Base-by-base conservation (phyloP, 2,888 invertebrate genomes). In the Nemotelus pantherinus region DNA sequence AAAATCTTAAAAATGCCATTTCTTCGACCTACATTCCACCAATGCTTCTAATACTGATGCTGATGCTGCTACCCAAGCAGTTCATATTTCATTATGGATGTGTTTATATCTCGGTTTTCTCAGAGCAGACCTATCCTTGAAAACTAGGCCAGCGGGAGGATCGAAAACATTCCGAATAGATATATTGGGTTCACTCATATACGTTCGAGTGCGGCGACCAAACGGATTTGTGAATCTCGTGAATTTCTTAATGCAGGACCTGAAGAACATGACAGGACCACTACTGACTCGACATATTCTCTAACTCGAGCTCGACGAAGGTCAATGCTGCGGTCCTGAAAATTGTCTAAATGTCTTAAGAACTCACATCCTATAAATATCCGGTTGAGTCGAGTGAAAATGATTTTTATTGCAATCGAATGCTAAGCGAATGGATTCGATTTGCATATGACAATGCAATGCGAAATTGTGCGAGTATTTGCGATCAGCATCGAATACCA, bases 21-120 rank as follows among this genome's bases (percentile, higher is more conserved):
- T 25, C 25, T 25, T 25, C 25, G 25, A 25, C 25, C 25, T 25
- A 25, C 25, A 25, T 25, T 25, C 25, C 25, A 25, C 25, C 25
- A 25, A 25, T 25, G 25, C 25, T 25, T 25, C 25, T 25, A 25
- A 25, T 25, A 25, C 25, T 25, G 25, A 25, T 25, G 25, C 25
- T 25, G 25, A 25, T 25, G 25, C 25, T 25, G 25, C 25, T 70
- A 50, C 53, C 10, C 50, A 70, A 70, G 44, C n/a, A 70, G 70
- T 70, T 70, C 70, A 70, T 70, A 53, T 53, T 53, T 70, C 55
- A 70, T 53, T 55, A 70, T 70, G 43, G 55, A 70, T 70, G 55
- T 70, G 70, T 70, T 48, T 25, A 70, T 53, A 70, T 70, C 55
- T 70, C 55, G 70, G 55, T 43, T 70, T 70, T 7, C 63, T 63